A percentile compares a stretch with the other conserved stretches of the same genome.
Evolutionary conservation across 2,797 vertebrate genomes (phyloP).

Genomic region (Sebastes jordani): DNA sequence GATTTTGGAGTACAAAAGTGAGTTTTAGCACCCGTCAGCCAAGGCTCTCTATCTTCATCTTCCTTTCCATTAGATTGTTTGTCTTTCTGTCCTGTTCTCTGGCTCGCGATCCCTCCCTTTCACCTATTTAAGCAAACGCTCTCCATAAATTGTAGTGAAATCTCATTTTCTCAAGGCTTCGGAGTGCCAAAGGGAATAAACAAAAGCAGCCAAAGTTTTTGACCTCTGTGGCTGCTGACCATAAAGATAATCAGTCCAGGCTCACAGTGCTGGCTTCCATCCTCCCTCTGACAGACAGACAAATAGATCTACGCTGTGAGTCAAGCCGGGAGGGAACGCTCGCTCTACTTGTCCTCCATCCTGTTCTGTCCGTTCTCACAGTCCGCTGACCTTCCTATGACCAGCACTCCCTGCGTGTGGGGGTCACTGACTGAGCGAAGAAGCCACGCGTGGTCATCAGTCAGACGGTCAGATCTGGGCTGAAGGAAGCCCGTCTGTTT

Average conservation of each 20-base stretch:
- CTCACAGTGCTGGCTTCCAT: conserved; percentile 60
- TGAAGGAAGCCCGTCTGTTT: conserved; percentile 44
- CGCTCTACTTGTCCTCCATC: conserved; percentile 58
- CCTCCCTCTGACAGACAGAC: conserved; percentile 62
- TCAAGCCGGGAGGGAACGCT: conserved; percentile 55
- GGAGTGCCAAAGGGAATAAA: conserved; percentile 64
- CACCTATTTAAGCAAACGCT: conserved; percentile 50
- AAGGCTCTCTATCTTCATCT: conserved; percentile 8
- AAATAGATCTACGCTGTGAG: conserved; percentile 56
- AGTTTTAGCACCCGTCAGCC: background rate
- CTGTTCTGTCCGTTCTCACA: conserved; percentile 70
- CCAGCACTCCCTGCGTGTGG: conserved; percentile 39
- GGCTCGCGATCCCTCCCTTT: conserved; percentile 30
- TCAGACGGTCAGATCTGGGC: conserved; percentile 38
- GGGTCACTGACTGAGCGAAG: conserved; percentile 67
- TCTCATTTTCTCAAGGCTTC: conserved; percentile 59
- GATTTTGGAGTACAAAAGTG: background rate
- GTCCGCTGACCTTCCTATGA: conserved; percentile 54
- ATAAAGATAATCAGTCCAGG: conserved; percentile 55
- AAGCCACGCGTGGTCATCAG: conserved; percentile 60
- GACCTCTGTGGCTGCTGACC: conserved; percentile 58
- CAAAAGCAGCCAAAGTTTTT: conserved; percentile 60
- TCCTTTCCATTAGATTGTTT: conserved; percentile 2
- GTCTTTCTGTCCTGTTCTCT: conserved; percentile 19
- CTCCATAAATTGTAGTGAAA: conserved; percentile 50